Base-by-base conservation (phyloP, 2,888 invertebrate genomes). In the Himalopsyche japonica region DNA sequence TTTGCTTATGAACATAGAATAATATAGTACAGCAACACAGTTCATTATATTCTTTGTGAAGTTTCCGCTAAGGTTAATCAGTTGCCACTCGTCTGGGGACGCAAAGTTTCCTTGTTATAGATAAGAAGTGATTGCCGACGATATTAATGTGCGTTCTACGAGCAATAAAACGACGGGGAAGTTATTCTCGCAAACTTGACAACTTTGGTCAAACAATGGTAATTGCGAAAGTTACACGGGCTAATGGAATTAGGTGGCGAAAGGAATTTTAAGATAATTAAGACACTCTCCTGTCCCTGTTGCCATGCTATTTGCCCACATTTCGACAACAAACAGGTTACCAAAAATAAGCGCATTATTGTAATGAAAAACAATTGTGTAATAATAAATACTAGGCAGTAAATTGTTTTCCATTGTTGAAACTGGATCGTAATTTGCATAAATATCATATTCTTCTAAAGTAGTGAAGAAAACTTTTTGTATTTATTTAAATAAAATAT, bases 281-380 rank as follows among this genome's bases (percentile, higher is more conserved):
- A 47, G 49, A 82, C 70, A 57, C 24, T 27, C 30, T 70, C 70
- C 15, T 64, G 64, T 27, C 64, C 87, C 88, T 89, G 88, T 88
- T 88, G 89, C 89, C 88, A 89, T 88, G 89, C 88, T 88, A 43
- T 12, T 43, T 43, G 15, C 43, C 1, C 43, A 43, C 43, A 43
- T 4, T 43, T 43, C 7, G 43, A 43, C 12, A 43, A 7, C 15
- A 43, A 43, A 43, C 3, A 43, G 43, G 43, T 43, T 15, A 15
- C 7, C 43, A 15, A 12, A 43, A 15, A 43, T 15, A 43, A 43
- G 3, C 43, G 15, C 43, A 3, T 15, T 7, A 12, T 15, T 43
- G 15, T 43, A 43, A 43, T 43, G 15, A 15, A 15, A 0, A 15
- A 7, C 43, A 43, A 12, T 15, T 43, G 37, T 43, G 2, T 10